phyloP scores from a whole-genome alignment of 2,797 vertebrate genomes.

The Trematomus bernacchii region DNA sequence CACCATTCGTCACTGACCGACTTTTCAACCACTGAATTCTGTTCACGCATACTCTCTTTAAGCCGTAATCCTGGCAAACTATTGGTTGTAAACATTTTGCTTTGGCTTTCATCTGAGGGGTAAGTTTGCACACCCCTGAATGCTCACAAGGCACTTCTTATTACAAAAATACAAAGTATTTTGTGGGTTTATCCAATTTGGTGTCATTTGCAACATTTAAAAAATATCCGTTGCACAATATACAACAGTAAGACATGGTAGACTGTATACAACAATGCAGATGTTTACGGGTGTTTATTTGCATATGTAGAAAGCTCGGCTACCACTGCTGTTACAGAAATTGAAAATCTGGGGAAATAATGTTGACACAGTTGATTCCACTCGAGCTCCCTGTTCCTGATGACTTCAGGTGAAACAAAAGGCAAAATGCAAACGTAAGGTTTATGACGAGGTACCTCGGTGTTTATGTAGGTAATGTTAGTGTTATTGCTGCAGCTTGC shows the following conservation, averaged over 20 bases:
- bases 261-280: no score
- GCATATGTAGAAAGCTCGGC: background rate
- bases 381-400: background rate
- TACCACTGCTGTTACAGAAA: background rate
- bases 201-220: background rate
- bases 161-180: no score
- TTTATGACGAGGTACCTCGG: background rate
- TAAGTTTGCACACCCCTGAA: no score
- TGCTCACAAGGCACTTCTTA: no score
- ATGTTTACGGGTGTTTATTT: background rate
- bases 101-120: no score
- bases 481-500: constrained; percentile 8
- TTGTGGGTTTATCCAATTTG: background rate
- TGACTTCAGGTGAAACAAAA: constrained; percentile 15
- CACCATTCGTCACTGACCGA: no score
- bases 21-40: no score
- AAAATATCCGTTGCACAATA: background rate
- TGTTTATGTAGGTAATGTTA: background rate
- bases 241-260: background rate
- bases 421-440: background rate
- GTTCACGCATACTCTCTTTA: no score
- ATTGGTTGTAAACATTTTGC: no score
- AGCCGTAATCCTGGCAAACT: no score
- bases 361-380: background rate
- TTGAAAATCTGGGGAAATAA: no score